Percentiles rank a stretch among this genome's conserved stretches.
Conservation (phyloP, 2,113 vertebrate species). For the Sceloporus tristichus region DNA sequence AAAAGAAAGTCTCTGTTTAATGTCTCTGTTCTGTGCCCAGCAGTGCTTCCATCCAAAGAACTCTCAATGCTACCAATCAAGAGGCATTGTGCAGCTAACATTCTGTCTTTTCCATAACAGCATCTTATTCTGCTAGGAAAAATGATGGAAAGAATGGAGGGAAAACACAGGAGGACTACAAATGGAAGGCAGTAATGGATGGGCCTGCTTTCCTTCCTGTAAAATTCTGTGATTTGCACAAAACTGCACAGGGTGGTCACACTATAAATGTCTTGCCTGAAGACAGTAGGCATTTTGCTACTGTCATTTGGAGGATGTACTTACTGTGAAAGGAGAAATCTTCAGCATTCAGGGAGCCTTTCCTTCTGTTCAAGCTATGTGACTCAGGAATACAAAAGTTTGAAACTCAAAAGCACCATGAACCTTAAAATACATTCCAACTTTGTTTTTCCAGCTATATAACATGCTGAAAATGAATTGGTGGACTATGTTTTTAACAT, state of each 20-base stretch:
- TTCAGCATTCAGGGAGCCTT: constrained; percentile 18
- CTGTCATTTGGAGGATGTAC: constrained; percentile 23
- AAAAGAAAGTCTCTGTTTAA: constrained; percentile 28
- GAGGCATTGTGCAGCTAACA: too few relatives aligned
- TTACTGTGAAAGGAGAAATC: constrained; percentile 25
- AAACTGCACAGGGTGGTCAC: too few relatives aligned
- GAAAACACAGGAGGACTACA: too few relatives aligned
- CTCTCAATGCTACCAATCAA: too few relatives aligned
- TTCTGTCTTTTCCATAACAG: too few relatives aligned
- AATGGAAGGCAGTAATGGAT: too few relatives aligned
- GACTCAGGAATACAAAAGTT: constrained; percentile 5
- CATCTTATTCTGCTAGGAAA: too few relatives aligned
- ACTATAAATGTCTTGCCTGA: too few relatives aligned
- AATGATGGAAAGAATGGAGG: too few relatives aligned
- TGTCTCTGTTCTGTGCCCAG: constrained; percentile 4
- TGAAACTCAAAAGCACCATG: background rate
- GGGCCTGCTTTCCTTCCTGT: too few relatives aligned
- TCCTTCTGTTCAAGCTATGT: constrained; percentile 28
- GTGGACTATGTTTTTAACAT: constrained; percentile 39
- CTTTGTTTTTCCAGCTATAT: constrained; percentile 48
- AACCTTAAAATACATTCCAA: background rate
- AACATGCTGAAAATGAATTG: constrained; percentile 50
- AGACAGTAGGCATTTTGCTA: constrained; percentile 12
- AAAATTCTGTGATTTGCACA: too few relatives aligned
- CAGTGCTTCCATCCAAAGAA: too few relatives aligned